Evolutionary conservation across 2,888 invertebrate species (phyloP).

Genomic region (Xanthorhoe spadicearia): DNA sequence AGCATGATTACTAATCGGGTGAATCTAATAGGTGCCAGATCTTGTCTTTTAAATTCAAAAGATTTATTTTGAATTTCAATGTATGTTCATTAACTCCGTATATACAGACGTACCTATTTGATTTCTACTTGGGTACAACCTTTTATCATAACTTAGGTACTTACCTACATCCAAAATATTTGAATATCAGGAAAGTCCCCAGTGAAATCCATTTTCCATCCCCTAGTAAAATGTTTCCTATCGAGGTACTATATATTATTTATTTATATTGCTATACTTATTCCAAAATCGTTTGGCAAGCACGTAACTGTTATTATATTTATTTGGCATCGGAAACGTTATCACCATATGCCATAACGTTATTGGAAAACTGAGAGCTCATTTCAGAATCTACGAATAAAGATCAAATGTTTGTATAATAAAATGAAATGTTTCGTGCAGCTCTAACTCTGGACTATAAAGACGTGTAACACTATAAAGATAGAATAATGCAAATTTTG

Average conservation of each 20-base stretch:
- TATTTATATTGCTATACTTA: constrained; percentile 10
- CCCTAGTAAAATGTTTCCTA: constrained; percentile 4
- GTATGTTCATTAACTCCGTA: too few species aligned
- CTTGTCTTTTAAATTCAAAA: too few species aligned
- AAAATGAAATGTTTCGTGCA: too few species aligned
- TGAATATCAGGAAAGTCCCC: not conserved
- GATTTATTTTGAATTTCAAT: too few species aligned
- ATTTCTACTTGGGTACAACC: not conserved
- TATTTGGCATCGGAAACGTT: constrained; percentile 16
- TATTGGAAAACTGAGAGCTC: constrained; percentile 12
- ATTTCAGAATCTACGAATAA: constrained; percentile 6
- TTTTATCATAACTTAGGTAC: constrained; percentile 4
- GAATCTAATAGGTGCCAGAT: too few species aligned
- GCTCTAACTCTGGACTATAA: too few species aligned
- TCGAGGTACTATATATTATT: not conserved
- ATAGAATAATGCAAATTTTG: too few species aligned
- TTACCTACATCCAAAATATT: too few species aligned
- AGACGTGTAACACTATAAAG: too few species aligned
- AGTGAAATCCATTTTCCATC: not conserved
- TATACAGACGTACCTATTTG: too few species aligned
- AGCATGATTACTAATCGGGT: too few species aligned
- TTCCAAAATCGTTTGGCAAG: constrained; percentile 19
- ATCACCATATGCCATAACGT: constrained; percentile 10
- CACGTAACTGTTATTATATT: constrained; percentile 14
- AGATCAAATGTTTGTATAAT: not conserved